phyloP scores from a whole-genome alignment of 2,888 invertebrate species.

The Plebejus anna region DNA sequence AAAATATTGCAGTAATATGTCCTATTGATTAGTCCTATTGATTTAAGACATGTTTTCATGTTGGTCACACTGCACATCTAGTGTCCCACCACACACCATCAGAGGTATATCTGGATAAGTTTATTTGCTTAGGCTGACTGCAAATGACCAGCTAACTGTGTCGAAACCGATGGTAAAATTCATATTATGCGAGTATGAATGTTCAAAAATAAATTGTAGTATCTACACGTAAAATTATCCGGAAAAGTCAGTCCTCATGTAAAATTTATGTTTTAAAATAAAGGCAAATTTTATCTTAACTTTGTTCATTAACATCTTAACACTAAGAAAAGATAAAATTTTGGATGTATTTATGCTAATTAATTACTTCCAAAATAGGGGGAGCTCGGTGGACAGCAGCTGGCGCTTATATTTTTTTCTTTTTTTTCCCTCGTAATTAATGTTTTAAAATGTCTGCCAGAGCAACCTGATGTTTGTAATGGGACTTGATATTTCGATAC shows the following conservation, averaged over 20 bases:
- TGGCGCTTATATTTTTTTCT: not conserved
- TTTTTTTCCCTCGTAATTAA: not conserved
- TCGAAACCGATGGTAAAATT: too few relatives aligned
- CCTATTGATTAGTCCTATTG: too few relatives aligned
- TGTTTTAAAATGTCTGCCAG: not conserved
- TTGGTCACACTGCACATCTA: too few relatives aligned
- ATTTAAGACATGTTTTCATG: too few relatives aligned
- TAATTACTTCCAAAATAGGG: constrained; percentile 1
- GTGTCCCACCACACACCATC: too few relatives aligned
- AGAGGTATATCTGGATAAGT: too few relatives aligned
- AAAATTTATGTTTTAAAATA: constrained; percentile 7
- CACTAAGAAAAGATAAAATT: constrained; percentile 4
- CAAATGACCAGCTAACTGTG: too few relatives aligned
- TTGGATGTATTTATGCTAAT: constrained; percentile 17
- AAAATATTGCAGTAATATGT: too few relatives aligned
- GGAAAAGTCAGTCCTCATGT: not conserved
- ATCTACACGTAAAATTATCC: not conserved
- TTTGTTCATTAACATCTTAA: constrained; percentile 17
- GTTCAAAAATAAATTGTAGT: too few relatives aligned
- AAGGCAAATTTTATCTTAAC: not conserved
- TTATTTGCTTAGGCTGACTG: too few relatives aligned
- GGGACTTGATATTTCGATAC: not conserved
- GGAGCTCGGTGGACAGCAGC: not conserved
- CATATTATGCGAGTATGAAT: too few relatives aligned
- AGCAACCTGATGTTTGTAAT: not conserved